Base-by-base conservation (phyloP, 2,888 invertebrate species). In the Drosophila recens region DNA sequence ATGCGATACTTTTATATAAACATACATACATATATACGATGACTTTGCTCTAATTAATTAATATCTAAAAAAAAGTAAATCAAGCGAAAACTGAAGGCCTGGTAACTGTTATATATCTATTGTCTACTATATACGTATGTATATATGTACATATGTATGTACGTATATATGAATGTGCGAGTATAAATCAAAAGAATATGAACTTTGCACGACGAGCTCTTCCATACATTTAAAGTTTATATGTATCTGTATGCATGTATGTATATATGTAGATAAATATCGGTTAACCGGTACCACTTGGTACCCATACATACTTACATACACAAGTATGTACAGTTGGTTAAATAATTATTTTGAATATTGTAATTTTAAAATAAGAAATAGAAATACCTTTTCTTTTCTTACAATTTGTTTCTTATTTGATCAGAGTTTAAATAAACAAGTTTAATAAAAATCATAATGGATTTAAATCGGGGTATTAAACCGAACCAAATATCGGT, bases 31-130 rank as follows among this genome's bases (percentile, higher is more conserved):
- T 33, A 33, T 34, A 10, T 17, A n/a, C 51, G 13, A 20, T 52
- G 30, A 23, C 43, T 61, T 15, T 43, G 67, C 48, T 80, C 48
- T 23, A 75, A 80, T 82, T 86, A 86, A 86, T 80, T 82, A 65
- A 72, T 74, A 82, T 80, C 79, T 66, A 40, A 30, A 53, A 45
- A 13, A 46, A 51, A 40, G 42, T n/a, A 38, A 46, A 52, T 36
- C 46, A 46, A 42, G 51, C 33, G 52, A 46, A 48, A 66, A 17
- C n/a, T 43, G 56, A 34, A 71, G 71, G 66, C 58, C 42, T 48
- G 56, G 73, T 63, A 66, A 80, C 83, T 66, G 68, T 45, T 59
- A 59, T 38, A 56, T 48, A 78, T 46, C 56, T 51, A 58, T 42
- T 51, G 15, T 10, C 43, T 53, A n/a, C n/a, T n/a, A n/a, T n/a